Base-by-base conservation (phyloP, 2,113 vertebrate species). In the Xyrauchen texanus region DNA sequence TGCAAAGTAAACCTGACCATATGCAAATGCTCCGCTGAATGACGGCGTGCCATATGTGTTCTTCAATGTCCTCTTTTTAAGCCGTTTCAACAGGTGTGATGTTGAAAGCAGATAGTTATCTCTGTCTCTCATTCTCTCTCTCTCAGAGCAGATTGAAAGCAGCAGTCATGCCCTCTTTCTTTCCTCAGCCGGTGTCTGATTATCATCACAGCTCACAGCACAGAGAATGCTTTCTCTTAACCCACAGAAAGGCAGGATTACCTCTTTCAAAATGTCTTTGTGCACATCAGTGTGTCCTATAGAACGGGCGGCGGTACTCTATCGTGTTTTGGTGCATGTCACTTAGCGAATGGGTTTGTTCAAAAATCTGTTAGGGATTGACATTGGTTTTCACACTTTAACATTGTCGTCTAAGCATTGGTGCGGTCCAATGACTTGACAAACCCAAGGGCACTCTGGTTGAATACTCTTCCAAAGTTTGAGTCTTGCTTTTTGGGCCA, bases 81-180 rank as follows among this genome's bases (percentile, higher is more conserved):
- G 49, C 68, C 34, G 2, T 8, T 21, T 7, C 15, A 83, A 80
- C 78, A 80, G 68, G 73, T 83, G 78, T 57, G 15, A 42, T 16
- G 45, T 44, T 67, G 46, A 51, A 73, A 77, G 78, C 79, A 73
- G 73, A 83, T 71, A 49, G 34, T 49, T 47, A 80, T 80, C 68
- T 68, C 53, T 57, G n/a, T 15, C 51, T 71, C 62, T 55, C 34
- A 51, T 70, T 47, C 61, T 8, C 13, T 76, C 61, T 68, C 53
- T 57, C 21, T 15, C 15, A 7, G 15, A 70, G 82, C 49, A 52
- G 46, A 68, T 77, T 42, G 55, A 77, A 60, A 68, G 52, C 49
- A 83, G 73, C 74, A 72, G 60, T 70, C 67, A 62, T 76, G 66
- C 51, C 66, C 62, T 55, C 34, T 58, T 70, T 47, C 61, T 8